These are phyloP conservation scores for Paedocypris sp. DNA, from an alignment of 2,113 vertebrate species.

Conservation along the genomic window DNA sequence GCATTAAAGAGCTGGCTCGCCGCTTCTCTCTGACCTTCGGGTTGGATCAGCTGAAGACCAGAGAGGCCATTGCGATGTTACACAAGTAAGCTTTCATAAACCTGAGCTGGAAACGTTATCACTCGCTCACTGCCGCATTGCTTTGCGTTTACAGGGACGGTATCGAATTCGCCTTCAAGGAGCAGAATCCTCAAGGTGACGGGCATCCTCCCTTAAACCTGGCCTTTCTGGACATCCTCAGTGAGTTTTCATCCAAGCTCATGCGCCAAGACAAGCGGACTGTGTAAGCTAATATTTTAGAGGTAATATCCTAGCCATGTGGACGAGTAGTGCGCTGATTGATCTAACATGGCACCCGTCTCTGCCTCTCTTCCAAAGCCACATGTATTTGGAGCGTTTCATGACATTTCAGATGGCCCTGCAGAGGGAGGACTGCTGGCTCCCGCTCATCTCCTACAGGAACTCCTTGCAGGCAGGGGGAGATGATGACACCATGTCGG, in stretches of 20 bases:
- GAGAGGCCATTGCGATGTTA: conserved; percentile 97
- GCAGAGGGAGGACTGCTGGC: conserved; percentile 97
- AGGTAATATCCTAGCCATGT: neutral
- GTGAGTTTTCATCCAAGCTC: conserved; percentile 97
- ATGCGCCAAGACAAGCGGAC: conserved; percentile 98
- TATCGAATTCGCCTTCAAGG: conserved; percentile 98
- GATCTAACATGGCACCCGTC: neutral
- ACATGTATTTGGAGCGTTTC: conserved; percentile 98
- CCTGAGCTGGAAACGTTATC: neutral
- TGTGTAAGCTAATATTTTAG: conserved; percentile 72
- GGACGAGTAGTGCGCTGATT: neutral
- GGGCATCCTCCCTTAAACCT: conserved; percentile 88
- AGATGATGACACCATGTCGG: conserved; percentile 97
- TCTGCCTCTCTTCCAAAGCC: conserved; percentile 59
- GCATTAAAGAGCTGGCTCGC: conserved; percentile 95
- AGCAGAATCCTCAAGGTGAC: conserved; percentile 92
- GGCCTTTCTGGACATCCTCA: conserved; percentile 96
- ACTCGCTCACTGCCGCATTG: neutral
- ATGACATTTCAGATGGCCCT: conserved; percentile 99
- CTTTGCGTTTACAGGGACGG: conserved; percentile 69
- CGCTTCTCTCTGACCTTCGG: conserved; percentile 98
- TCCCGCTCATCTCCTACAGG: conserved; percentile 96
- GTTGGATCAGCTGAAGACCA: conserved; percentile 93
- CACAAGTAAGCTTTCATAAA: conserved; percentile 78
- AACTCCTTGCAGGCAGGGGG: conserved; percentile 94